Evolutionary conservation across 2,888 invertebrate species (phyloP).

Genomic region (Aplocera efformata): DNA sequence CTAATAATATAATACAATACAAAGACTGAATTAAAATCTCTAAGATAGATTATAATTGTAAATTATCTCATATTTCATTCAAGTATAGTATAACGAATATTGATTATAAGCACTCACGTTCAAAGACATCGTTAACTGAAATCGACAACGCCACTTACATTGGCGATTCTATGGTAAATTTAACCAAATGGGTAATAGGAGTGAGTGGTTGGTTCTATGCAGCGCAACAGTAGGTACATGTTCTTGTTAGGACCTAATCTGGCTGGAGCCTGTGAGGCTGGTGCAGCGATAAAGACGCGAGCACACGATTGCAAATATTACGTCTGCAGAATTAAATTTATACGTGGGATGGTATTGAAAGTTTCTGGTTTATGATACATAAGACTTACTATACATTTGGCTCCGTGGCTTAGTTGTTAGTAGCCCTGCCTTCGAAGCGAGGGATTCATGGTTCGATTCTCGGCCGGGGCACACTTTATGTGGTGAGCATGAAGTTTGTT

Average conservation of each 20-base stretch:
- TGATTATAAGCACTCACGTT: not conserved
- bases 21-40: no score
- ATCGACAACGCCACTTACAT: slow-evolving; percentile 31
- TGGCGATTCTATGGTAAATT: slow-evolving; percentile 55
- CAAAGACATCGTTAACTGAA: slow-evolving; percentile 13
- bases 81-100: not conserved
- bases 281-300: slow-evolving; percentile 40
- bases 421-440: no score
- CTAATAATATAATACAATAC: no score
- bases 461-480: no score
- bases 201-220: slow-evolving; percentile 50
- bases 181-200: slow-evolving; percentile 63
- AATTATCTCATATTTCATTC: not conserved
- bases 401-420: no score
- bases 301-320: slow-evolving; percentile 31
- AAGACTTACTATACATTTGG: no score
- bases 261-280: slow-evolving; percentile 38
- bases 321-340: slow-evolving; percentile 19
- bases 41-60: no score
- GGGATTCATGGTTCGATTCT: no score
- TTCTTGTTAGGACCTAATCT: slow-evolving; percentile 65
- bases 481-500: no score
- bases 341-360: slow-evolving; percentile 10
- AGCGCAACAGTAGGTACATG: slow-evolving; percentile 52
- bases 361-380: not conserved